Conservation (phyloP, 1,140 invertebrate species). For the Araneus ventricosus region DNA sequence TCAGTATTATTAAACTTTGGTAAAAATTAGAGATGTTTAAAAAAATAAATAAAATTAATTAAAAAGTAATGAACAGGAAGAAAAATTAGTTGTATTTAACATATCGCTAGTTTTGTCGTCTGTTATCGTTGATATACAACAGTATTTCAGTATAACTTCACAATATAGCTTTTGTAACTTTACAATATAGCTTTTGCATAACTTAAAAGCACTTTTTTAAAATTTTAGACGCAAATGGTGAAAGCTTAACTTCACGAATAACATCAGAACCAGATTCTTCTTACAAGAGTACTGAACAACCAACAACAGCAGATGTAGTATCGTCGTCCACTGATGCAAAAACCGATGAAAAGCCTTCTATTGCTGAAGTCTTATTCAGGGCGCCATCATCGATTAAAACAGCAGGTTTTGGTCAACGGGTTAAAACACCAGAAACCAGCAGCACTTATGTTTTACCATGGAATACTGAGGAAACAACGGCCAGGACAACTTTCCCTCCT, state of each 20-base stretch:
- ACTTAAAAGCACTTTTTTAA: neutral
- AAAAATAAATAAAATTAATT: no score
- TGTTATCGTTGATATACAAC: no score
- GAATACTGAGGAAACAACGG: neutral
- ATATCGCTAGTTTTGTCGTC: no score
- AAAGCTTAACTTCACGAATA: slow-evolving; percentile 34
- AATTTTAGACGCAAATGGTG: slow-evolving; percentile 1
- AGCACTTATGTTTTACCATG: slow-evolving; percentile 47
- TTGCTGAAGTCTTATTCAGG: slow-evolving; percentile 13
- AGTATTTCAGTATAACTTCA: no score
- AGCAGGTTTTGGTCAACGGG: slow-evolving; percentile 29
- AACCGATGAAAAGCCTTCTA: slow-evolving; percentile 9
- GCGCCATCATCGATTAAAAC: slow-evolving; percentile 67
- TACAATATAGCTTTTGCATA: no score
- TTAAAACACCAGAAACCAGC: slow-evolving; percentile 55
- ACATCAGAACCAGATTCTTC: slow-evolving; percentile 31
- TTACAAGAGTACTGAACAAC: slow-evolving; percentile 27
- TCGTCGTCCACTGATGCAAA: neutral
- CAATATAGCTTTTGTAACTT: no score
- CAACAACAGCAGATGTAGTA: neutral
- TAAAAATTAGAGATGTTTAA: no score
- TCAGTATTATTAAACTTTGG: no score
- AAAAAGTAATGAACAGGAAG: no score
- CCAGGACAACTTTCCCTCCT: neutral
- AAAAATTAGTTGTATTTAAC: no score